Evolutionary conservation across 2,113 vertebrate genomes (phyloP), one percentile per base, ranked within the genome.

Genomic region (Nothocercus julius): DNA sequence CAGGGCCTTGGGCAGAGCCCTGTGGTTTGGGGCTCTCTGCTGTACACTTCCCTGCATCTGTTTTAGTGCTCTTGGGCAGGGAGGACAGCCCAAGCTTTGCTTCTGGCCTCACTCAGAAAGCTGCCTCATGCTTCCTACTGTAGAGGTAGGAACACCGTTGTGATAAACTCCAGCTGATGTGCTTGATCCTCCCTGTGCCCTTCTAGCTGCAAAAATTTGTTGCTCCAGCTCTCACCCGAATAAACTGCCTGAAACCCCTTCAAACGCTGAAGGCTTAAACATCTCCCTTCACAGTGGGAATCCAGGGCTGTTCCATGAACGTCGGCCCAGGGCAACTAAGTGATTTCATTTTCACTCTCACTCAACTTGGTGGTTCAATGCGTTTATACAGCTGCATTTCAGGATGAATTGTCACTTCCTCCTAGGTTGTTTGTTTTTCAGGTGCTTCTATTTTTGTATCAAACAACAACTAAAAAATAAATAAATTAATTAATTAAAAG

Each of bases 351-450:
- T 67, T 73, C 20, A 28, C 13, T 63, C 2, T 0, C 22, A 12
- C 17, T 28, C 25, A 38, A 4, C 28, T 21, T 0, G 0, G 0
- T 2, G 25, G 21, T 11, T 91, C 10, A 30, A 47, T 27, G 8
- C 13, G 54, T 53, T 90, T 53, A 21, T 10, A 16, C 16, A 68
- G 6, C 32, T 69, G 38, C 28, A 58, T 69, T 56, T 90, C 49
- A 44, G 49, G 58, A 53, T 59, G 76, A 81, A 32, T 5, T 7
- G 0, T 24, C 3, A 2, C 13, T 92, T 82, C 25, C 32, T 82
- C 25, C 32, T 45, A 12, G 11, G 8, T 69, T 28, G 5, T n/a
- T 82, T 47, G 12, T 1, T 45, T 79, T 70, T 67, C 66, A 38
- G 40, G 22, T 47, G 13, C 32, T 92, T 59, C n/a, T 72, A 1